These are phyloP conservation scores for Antigone vipio DNA, from an alignment of 2,113 vertebrate genomes.

Conservation along the genomic window DNA sequence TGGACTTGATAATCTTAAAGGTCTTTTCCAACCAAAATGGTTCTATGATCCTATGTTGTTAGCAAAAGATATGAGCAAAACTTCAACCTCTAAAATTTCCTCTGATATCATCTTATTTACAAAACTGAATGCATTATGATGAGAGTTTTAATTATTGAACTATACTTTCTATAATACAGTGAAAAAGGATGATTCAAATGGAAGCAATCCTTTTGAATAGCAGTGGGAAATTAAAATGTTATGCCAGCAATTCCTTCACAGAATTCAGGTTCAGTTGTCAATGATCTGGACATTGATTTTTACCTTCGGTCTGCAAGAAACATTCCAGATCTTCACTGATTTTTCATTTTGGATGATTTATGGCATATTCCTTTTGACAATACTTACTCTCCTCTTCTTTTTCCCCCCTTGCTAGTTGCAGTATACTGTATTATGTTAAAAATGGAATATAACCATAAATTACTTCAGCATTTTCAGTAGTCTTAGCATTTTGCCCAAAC, in stretches of 20 bases:
- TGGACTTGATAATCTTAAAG: no score
- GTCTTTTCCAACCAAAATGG: no score
- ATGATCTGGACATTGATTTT: background rate
- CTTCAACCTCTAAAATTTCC: background rate
- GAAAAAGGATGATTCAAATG: background rate
- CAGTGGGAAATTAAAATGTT: background rate
- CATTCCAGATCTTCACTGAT: background rate
- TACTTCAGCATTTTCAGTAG: background rate
- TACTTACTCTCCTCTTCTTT: background rate
- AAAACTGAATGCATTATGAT: background rate
- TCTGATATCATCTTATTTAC: background rate
- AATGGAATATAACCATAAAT: background rate
- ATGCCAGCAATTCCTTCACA: background rate
- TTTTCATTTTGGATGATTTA: background rate
- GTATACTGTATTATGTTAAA: background rate
- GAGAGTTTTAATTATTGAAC: background rate
- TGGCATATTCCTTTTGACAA: background rate
- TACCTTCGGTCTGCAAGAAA: background rate
- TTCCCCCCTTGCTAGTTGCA: background rate
- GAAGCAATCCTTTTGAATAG: background rate
- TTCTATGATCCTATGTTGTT: background rate
- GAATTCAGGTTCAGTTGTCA: background rate
- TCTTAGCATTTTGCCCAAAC: background rate
- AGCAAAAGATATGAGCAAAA: background rate
- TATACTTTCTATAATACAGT: background rate